Base-by-base conservation (phyloP, 2,888 invertebrate species). In the Anagyrus pseudococci region DNA sequence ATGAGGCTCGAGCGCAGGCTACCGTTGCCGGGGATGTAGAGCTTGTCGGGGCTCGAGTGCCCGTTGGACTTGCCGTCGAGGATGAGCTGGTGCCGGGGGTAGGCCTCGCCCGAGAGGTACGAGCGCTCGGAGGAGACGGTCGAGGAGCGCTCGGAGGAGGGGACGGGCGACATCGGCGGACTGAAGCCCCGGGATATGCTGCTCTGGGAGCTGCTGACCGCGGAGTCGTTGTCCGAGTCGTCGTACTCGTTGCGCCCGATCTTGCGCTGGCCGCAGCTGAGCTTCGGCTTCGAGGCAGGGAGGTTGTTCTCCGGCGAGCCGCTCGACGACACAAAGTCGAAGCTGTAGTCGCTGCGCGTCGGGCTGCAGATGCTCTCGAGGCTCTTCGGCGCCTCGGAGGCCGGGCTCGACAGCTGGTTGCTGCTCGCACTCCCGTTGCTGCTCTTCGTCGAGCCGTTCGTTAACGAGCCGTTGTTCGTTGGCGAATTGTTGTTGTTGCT, bases 181-280 rank as follows among this genome's bases (percentile, higher is more conserved):
- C 93, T 92, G 68, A 88, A 87, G 64, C 88, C 89, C 67, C 89
- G 88, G 2, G 91, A 91, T 69, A 90, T 86, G 76, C 88, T 89
- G 77, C 90, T 90, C 47, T 92, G 93, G 57, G 92, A 89, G 70
- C 91, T 91, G 50, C 93, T 93, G 77, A 94, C 91, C 4, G 93
- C 93, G 26, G 93, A 94, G 80, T 94, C 94, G 73, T 92, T 93
- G 78, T 94, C 94, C 73, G 91, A 91, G 71, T 92, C 92, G 69
- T 89, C 87, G 72, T 82, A 74, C 80, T 85, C 77, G 43, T 71
- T 70, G n/a, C 75, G 69, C 4, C 76, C 69, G n/a, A 71, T 69
- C 44, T 76, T 74, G 4, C 58, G 58, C 0, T 58, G 49, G 22
- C n/a, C n/a, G 29, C 61, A 23, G 40, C 46, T 46, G 15, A 61